Percentiles rank a stretch among this genome's conserved stretches.
phyloP scores from a whole-genome alignment of 2,113 vertebrate genomes.

The Chaenogobius annularis region DNA sequence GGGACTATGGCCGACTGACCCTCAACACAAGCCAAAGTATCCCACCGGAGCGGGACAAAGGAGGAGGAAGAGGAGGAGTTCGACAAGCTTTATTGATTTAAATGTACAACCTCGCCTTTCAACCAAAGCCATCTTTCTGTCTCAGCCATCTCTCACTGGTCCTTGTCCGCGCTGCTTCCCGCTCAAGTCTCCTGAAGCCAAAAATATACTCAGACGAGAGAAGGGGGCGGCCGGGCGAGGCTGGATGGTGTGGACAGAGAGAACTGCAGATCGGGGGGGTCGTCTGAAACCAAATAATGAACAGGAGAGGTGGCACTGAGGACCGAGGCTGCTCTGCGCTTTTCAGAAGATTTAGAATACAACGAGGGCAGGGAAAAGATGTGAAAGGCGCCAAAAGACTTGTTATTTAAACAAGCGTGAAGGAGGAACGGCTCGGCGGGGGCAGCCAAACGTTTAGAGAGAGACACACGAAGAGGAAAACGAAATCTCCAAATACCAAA shows the following conservation, averaged over 20 bases:
- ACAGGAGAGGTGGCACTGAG: slow-evolving; percentile 61
- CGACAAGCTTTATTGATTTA: slow-evolving; percentile 68
- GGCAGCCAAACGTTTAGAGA: slow-evolving; percentile 27
- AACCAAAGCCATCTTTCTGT: slow-evolving; percentile 82
- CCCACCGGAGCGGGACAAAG: slow-evolving; percentile 47
- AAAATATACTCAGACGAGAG: slow-evolving; percentile 74
- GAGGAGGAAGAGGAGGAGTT: slow-evolving; percentile 50
- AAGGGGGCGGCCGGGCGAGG: slow-evolving; percentile 53
- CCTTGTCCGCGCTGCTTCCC: slow-evolving; percentile 45
- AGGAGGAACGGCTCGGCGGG: slow-evolving; percentile 25
- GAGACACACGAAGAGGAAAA: slow-evolving; percentile 70
- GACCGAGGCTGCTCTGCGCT: slow-evolving; percentile 31
- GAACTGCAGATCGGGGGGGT: slow-evolving; percentile 63
- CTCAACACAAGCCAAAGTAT: slow-evolving; percentile 38
- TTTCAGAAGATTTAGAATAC: slow-evolving; percentile 28
- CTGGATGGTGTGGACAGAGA: slow-evolving; percentile 66
- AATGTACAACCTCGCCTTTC: slow-evolving; percentile 77
- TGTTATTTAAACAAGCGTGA: slow-evolving; percentile 44
- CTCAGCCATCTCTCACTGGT: slow-evolving; percentile 60
- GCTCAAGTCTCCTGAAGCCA: slow-evolving; percentile 74
- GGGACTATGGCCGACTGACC: slow-evolving; percentile 82
- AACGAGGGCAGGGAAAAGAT: slow-evolving; percentile 66
- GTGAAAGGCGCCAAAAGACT: slow-evolving; percentile 60
- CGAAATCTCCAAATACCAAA: slow-evolving; percentile 82
- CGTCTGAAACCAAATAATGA: slow-evolving; percentile 76